Evolutionary conservation across 2,113 vertebrate genomes (phyloP).

Genomic region (Forbesichthys papilliferus): DNA sequence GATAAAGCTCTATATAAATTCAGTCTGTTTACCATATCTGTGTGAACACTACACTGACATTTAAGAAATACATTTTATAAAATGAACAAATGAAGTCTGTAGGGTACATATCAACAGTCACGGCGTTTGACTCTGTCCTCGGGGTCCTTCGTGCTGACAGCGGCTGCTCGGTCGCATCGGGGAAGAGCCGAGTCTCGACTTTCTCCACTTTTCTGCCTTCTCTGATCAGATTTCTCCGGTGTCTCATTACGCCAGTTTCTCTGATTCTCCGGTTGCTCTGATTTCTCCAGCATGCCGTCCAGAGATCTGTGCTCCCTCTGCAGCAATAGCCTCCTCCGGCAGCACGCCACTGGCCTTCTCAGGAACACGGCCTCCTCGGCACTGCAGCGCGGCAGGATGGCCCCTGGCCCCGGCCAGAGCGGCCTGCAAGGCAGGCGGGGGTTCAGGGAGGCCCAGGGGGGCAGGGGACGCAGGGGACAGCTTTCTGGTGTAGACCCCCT

Average conservation of each 20-base stretch:
- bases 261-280: no score
- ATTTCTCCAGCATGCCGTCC: neutral
- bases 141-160: neutral
- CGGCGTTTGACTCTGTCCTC: neutral
- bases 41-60: neutral
- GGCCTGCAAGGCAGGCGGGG: neutral
- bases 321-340: no score
- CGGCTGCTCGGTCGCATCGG: neutral
- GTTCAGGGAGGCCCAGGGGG: neutral
- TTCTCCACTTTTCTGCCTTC: neutral
- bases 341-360: conserved; percentile 3
- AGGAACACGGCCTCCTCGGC: conserved; percentile 6
- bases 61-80: neutral
- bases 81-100: neutral
- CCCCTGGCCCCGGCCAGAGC: conserved; percentile 7
- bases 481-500: conserved; percentile 60
- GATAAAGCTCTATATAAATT: no score
- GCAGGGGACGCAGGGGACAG: conserved; percentile 21
- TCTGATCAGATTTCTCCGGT: no score
- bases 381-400: neutral
- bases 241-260: neutral
- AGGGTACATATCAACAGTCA: neutral
- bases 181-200: neutral
- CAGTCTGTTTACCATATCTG: no score
- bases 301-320: neutral